Percentiles rank a stretch among this genome's conserved stretches.
phyloP scores from a whole-genome alignment of 2,113 vertebrate species.

The Anguilla japonica region DNA sequence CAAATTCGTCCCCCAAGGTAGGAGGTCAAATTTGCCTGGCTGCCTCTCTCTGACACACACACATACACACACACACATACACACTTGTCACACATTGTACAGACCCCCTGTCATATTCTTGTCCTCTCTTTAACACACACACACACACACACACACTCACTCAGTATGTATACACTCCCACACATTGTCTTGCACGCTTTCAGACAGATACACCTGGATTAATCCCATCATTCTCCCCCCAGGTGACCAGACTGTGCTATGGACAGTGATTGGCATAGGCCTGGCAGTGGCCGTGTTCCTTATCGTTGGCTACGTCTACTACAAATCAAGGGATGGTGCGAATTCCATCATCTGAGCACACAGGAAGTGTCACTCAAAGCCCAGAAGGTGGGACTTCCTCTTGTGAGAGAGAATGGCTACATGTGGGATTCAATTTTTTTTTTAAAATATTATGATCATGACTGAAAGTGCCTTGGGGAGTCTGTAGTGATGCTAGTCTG shows the following conservation, averaged over 20 bases:
- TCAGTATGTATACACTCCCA: too few species aligned
- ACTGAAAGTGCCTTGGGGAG: neutral
- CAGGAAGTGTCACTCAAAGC: neutral
- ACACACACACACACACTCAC: neutral
- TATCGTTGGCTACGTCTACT: neutral
- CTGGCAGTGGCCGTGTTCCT: constrained; percentile 30
- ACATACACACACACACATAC: neutral
- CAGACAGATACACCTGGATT: neutral
- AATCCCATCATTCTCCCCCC: constrained; percentile 41
- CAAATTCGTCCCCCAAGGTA: constrained; percentile 41
- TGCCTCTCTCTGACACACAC: neutral
- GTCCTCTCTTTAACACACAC: neutral
- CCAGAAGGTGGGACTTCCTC: neutral
- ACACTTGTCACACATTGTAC: neutral
- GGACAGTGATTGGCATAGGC: constrained; percentile 38
- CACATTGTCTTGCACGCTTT: too few species aligned
- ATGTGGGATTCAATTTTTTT: neutral
- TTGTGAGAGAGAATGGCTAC: neutral
- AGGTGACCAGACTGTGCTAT: constrained; percentile 51
- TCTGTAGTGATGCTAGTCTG: neutral
- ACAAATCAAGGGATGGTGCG: neutral
- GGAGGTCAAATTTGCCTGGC: constrained; percentile 17
- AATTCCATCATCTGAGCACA: neutral
- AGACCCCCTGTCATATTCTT: neutral
- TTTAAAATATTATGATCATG: neutral